These are phyloP conservation scores for Terrapene triunguis DNA, from an alignment of 2,113 vertebrate genomes.

Conservation along the genomic window DNA sequence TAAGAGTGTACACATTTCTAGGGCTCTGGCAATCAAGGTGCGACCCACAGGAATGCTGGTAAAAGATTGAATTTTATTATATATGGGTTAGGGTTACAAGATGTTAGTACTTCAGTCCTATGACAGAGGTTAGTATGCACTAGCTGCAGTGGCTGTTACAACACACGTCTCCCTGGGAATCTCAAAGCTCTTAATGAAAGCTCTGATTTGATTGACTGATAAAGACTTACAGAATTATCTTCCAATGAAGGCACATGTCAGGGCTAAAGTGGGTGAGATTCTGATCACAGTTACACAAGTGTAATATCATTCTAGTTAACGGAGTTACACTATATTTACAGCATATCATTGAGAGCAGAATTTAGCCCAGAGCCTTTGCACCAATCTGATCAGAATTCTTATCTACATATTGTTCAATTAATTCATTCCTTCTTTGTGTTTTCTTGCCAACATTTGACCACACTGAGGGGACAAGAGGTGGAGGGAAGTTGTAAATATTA, in stretches of 20 bases:
- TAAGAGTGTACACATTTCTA: neutral
- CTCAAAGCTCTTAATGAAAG: neutral
- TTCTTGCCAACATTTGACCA: neutral
- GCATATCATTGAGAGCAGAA: neutral
- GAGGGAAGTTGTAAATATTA: neutral
- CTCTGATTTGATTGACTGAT: neutral
- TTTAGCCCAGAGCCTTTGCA: rapidly evolving
- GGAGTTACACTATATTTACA: neutral
- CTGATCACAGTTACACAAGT: neutral
- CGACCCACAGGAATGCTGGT: neutral
- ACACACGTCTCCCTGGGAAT: neutral
- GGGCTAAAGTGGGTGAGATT: neutral
- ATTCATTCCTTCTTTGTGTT: neutral
- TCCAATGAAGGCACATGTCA: neutral
- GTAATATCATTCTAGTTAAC: neutral
- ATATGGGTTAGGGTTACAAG: neutral
- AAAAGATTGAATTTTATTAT: neutral
- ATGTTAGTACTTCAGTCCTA: neutral
- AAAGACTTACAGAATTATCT: neutral
- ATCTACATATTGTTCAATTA: neutral
- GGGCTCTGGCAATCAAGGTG: neutral
- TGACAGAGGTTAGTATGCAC: rapidly evolving
- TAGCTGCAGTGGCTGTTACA: neutral
- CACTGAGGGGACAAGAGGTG: neutral
- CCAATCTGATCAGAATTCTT: neutral